Evolutionary conservation across 2,888 invertebrate species (phyloP).

Genomic region (Clivina fossor): DNA sequence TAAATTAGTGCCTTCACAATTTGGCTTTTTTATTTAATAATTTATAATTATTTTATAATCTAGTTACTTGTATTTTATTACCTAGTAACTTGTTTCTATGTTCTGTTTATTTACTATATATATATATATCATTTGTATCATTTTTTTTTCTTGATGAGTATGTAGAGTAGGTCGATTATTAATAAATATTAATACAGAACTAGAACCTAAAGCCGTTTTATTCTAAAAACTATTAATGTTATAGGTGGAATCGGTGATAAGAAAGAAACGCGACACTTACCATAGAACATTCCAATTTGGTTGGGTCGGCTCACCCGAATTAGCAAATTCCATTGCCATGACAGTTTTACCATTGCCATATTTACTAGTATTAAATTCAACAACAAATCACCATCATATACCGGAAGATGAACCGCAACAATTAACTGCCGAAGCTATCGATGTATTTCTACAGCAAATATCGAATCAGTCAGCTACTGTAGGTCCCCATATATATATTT

Average conservation of each 20-base stretch:
- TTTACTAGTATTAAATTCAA: conserved; percentile 87
- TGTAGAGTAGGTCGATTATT: no score
- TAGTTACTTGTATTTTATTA: no score
- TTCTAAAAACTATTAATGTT: no score
- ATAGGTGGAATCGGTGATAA: conserved; percentile 39
- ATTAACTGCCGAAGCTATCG: conserved; percentile 77
- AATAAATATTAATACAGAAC: no score
- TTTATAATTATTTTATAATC: conserved; percentile 14
- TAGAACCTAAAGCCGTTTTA: no score
- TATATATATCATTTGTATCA: no score
- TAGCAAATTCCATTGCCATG: conserved; percentile 94
- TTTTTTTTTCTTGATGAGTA: no score
- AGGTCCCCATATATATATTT: conserved; percentile 44
- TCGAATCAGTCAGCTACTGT: conserved; percentile 78
- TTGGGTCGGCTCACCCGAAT: conserved; percentile 87
- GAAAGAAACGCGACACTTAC: conserved; percentile 71
- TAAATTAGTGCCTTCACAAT: no score
- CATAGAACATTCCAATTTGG: conserved; percentile 90
- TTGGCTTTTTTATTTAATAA: no score
- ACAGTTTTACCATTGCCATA: conserved; percentile 79
- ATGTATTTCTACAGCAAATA: conserved; percentile 75
- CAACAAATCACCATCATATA: conserved; percentile 89
- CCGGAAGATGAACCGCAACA: conserved; percentile 81
- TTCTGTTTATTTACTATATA: no score
- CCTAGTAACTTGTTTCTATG: no score